Evolutionary conservation across 2,113 vertebrate genomes (phyloP).

Genomic region (Oenanthe melanoleuca): DNA sequence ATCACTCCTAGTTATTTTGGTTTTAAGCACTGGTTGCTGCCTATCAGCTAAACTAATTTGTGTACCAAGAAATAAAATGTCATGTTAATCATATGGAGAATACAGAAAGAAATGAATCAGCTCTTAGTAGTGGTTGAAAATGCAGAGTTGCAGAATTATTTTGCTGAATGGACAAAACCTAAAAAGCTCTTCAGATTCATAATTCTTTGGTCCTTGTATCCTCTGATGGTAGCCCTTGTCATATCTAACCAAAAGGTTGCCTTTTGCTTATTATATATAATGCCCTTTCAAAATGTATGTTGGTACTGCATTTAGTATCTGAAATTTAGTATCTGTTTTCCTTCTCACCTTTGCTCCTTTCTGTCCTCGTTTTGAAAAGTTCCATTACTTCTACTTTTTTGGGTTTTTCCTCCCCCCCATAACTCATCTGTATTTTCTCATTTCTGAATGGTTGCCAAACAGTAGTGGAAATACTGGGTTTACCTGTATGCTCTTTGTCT

Average conservation of each 20-base stretch:
- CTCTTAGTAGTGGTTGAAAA: background rate
- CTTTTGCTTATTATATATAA: background rate
- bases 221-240: background rate
- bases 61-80: background rate
- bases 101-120: background rate
- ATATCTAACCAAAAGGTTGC: background rate
- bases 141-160: conserved; percentile 21
- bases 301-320: background rate
- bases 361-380: background rate
- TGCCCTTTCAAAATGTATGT: background rate
- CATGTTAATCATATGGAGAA: background rate
- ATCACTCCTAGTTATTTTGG: conserved; percentile 4
- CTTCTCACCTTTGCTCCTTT: background rate
- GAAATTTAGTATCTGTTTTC: background rate
- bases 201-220: background rate
- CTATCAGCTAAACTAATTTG: background rate
- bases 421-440: background rate
- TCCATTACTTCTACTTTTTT: background rate
- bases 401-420: background rate
- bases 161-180: background rate
- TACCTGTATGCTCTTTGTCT: conserved; percentile 9
- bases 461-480: background rate
- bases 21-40: background rate
- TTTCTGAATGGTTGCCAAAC: background rate
- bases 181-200: background rate